Conservation (phyloP, 2,113 vertebrate genomes). For the Alethe castanea region DNA sequence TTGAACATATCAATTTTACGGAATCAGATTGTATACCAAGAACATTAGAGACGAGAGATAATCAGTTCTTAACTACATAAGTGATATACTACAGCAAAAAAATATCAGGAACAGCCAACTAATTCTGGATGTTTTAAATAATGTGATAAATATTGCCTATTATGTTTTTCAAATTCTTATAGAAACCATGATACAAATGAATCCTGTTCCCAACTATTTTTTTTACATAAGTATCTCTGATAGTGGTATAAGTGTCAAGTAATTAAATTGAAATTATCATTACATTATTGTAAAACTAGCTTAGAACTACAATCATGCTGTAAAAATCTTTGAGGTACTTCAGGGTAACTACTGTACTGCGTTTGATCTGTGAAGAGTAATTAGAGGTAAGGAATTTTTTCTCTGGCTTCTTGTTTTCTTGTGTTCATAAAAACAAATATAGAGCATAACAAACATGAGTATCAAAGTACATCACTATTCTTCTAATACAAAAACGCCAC, state of each 20-base stretch:
- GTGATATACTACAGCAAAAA: not conserved
- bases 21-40: not conserved
- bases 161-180: not conserved
- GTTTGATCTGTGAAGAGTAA: not conserved
- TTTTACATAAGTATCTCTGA: not conserved
- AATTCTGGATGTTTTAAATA: not conserved
- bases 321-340: not conserved
- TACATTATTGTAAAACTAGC: not conserved
- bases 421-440: not conserved
- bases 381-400: not conserved
- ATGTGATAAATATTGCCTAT: not conserved
- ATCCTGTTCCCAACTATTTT: fast-evolving
- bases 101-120: not conserved
- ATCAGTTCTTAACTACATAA: not conserved
- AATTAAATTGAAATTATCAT: not conserved
- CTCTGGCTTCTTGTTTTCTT: not conserved
- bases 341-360: not conserved
- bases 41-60: not conserved
- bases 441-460: not conserved
- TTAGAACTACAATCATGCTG: not conserved
- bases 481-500: not conserved
- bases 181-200: fast-evolving
- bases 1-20: not conserved
- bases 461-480: not conserved
- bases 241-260: not conserved